Conservation (phyloP, 2,888 invertebrate species). For the Athripsodes cinereus region DNA sequence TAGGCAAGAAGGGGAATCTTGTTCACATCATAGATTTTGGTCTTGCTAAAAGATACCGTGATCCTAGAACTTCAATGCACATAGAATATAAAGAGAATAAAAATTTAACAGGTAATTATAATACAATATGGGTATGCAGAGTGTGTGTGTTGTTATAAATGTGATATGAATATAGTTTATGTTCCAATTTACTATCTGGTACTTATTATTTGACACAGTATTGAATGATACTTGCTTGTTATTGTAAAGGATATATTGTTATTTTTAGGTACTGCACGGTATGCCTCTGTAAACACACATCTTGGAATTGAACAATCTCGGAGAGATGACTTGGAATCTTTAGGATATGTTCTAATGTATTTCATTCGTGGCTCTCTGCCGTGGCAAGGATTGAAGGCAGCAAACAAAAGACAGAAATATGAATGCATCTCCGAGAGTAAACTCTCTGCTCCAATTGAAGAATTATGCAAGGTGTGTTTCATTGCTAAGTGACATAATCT, state of each 20-base stretch:
- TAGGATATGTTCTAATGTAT: constrained; percentile 99
- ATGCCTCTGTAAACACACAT: constrained; percentile 99
- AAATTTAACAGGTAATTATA: constrained; percentile 83
- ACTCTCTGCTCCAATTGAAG: constrained; percentile 91
- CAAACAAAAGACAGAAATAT: constrained; percentile 98
- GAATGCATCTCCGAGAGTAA: constrained; percentile 99
- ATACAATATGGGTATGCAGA: not conserved
- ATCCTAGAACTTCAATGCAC: constrained; percentile 90
- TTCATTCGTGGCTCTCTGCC: constrained; percentile 97
- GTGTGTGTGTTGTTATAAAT: not conserved
- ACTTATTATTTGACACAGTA: not conserved
- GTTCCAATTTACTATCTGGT: not conserved
- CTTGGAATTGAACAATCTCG: constrained; percentile 98
- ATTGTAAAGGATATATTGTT: not conserved
- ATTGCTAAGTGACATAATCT: not conserved
- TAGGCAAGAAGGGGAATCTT: constrained; percentile 94
- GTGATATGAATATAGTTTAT: not conserved
- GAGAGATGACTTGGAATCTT: constrained; percentile 94
- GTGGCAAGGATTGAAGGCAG: constrained; percentile 99
- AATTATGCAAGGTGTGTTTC: constrained; percentile 58
- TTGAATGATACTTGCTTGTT: not conserved
- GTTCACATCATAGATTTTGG: constrained; percentile 99
- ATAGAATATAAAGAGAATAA: constrained; percentile 99
- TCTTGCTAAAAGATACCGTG: constrained; percentile 97
- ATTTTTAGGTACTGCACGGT: constrained; percentile 70